Conservation (phyloP, 2,888 invertebrate genomes). For the Pasiphila rectangulata region DNA sequence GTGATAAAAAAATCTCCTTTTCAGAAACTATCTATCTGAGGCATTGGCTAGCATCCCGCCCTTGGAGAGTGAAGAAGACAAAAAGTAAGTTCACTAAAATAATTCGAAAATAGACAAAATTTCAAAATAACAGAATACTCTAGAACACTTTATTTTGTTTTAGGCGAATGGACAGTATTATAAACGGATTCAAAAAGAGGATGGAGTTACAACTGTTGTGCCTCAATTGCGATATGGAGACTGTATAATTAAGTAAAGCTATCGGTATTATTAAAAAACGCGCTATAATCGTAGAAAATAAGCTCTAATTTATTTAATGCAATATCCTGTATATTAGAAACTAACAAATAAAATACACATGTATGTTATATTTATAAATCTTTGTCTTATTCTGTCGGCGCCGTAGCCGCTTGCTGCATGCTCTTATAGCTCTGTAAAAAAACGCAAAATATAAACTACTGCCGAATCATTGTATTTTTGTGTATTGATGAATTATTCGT, state of each 20-base stretch:
- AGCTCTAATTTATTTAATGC: slow-evolving; percentile 36
- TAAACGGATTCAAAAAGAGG: slow-evolving; percentile 82
- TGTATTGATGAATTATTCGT: no score
- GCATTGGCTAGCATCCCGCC: slow-evolving; percentile 89
- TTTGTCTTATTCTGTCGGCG: slow-evolving; percentile 5
- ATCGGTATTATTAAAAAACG: slow-evolving; percentile 12
- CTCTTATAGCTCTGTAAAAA: slow-evolving; percentile 37
- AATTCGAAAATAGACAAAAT: not conserved
- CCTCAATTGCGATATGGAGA: slow-evolving; percentile 76
- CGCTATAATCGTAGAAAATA: slow-evolving; percentile 19
- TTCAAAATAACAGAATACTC: not conserved
- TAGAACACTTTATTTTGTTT: slow-evolving; percentile 37
- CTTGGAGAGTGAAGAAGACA: slow-evolving; percentile 82
- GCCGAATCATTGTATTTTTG: not conserved
- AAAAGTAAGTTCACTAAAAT: slow-evolving; percentile 55
- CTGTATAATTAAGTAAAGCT: slow-evolving; percentile 43
- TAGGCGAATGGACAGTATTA: slow-evolving; percentile 83
- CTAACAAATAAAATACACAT: slow-evolving; percentile 21
- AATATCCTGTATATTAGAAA: slow-evolving; percentile 20
- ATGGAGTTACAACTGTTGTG: slow-evolving; percentile 87
- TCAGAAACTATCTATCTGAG: slow-evolving; percentile 88
- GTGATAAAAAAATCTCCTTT: not conserved
- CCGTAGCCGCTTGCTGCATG: slow-evolving; percentile 21
- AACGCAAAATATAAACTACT: not conserved
- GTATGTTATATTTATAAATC: not conserved